Percentiles rank a stretch among this genome's conserved stretches.
Evolutionary conservation across 2,888 invertebrate species (phyloP).

Genomic region (Hofmannophila pseudospretella): DNA sequence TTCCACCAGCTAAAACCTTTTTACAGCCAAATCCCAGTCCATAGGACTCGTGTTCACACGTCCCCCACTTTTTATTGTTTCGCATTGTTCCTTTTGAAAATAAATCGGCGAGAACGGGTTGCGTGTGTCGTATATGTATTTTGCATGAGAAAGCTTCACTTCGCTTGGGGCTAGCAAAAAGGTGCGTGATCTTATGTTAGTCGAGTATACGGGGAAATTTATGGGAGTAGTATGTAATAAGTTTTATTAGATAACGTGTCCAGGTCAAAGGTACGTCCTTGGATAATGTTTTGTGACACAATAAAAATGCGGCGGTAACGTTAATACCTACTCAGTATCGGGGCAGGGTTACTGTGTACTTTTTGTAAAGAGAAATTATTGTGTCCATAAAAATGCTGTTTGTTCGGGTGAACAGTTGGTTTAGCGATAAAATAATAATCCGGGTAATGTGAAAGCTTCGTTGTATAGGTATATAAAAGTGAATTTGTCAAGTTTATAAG

Average conservation of each 20-base stretch:
- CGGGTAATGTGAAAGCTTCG: no score
- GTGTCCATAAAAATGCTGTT: no score
- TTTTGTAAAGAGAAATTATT: constrained; percentile 7
- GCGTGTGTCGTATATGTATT: constrained; percentile 42
- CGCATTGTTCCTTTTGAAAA: constrained; percentile 36
- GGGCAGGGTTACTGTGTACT: constrained; percentile 2
- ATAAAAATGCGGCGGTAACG: constrained; percentile 8
- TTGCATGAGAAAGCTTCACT: constrained; percentile 44
- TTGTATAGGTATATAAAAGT: no score
- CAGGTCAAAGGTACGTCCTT: constrained; percentile 15
- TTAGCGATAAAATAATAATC: no score
- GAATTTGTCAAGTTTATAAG: no score
- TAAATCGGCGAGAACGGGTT: constrained; percentile 33
- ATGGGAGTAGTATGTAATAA: constrained; percentile 32
- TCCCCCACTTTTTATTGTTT: constrained; percentile 35
- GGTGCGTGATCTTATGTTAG: constrained; percentile 53
- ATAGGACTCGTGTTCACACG: constrained; percentile 29
- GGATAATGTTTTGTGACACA: constrained; percentile 9
- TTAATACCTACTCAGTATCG: no score
- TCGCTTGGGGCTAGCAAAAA: constrained; percentile 27
- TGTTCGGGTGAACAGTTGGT: no score
- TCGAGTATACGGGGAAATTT: constrained; percentile 38
- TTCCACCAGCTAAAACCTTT: no score
- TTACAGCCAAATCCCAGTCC: no score
- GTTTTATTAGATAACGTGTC: constrained; percentile 32